Evolutionary conservation across 2,113 vertebrate species (phyloP).

Genomic region (Columba janthina): DNA sequence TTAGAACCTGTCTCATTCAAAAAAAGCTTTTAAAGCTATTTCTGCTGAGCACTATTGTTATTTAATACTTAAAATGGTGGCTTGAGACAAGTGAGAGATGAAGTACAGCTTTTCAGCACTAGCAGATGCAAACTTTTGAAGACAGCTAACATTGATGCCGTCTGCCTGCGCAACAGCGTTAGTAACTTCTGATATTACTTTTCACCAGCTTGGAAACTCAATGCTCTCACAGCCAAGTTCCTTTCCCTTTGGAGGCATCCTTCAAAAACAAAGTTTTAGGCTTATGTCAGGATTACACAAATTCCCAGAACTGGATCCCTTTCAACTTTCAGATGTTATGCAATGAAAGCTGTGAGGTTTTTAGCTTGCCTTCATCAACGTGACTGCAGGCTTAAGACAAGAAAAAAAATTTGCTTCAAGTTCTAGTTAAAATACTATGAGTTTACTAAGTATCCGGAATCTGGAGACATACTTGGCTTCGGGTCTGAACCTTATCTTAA

Average conservation of each 20-base stretch:
- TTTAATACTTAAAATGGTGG: background rate
- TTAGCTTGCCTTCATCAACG: background rate
- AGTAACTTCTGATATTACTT: background rate
- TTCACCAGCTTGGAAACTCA: background rate
- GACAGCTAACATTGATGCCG: background rate
- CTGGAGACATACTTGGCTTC: background rate
- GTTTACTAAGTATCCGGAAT: background rate
- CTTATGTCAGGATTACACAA: background rate
- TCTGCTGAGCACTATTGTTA: background rate
- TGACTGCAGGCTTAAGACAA: background rate
- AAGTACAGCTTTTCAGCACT: background rate
- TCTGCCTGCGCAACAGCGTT: background rate
- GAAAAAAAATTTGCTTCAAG: background rate
- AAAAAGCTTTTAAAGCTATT: background rate
- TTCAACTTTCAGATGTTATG: background rate
- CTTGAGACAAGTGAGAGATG: background rate
- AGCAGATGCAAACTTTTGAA: background rate
- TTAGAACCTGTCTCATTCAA: background rate
- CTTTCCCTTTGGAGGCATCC: background rate
- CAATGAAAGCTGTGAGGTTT: background rate
- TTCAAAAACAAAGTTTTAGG: background rate
- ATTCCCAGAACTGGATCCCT: background rate
- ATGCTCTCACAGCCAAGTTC: background rate
- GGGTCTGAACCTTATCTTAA: background rate
- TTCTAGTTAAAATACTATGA: background rate